A percentile compares a stretch with the other conserved stretches of the same genome.
phyloP scores from a whole-genome alignment of 2,888 invertebrate species.

The Tromatobia lineatoria region DNA sequence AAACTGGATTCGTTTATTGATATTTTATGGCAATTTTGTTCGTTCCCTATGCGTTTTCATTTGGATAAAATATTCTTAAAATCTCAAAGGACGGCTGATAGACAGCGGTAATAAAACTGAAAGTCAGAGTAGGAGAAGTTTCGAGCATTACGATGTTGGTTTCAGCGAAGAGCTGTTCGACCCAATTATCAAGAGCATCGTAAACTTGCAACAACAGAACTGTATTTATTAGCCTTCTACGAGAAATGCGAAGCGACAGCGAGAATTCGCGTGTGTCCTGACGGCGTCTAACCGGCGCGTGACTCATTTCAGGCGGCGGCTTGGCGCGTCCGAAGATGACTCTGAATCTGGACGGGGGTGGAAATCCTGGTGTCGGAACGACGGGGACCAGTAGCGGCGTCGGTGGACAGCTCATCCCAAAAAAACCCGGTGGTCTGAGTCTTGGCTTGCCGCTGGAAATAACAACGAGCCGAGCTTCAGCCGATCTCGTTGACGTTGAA shows the following conservation, averaged over 20 bases:
- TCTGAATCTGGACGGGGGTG: constrained; percentile 88
- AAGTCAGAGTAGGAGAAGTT: neutral
- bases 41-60: neutral
- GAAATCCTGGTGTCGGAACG: constrained; percentile 84
- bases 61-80: neutral
- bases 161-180: constrained; percentile 46
- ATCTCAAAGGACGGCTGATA: neutral
- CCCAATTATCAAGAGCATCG: constrained; percentile 68
- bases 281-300: constrained; percentile 79
- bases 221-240: constrained; percentile 24
- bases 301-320: constrained; percentile 83
- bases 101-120: neutral
- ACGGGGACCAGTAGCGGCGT: constrained; percentile 84
- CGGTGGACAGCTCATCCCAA: constrained; percentile 75
- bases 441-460: constrained; percentile 86
- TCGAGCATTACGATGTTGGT: neutral
- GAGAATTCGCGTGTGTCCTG: constrained; percentile 40
- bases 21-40: neutral
- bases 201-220: constrained; percentile 28
- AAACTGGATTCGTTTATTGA: neutral
- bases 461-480: constrained; percentile 87
- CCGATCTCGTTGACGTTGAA: constrained; percentile 92
- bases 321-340: constrained; percentile 90
- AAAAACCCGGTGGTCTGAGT: constrained; percentile 85
- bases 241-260: constrained; percentile 21